A percentile compares a stretch with the other conserved stretches of the same genome.
Evolutionary conservation across 1,140 invertebrate genomes (phyloP).

Genomic region (Heliconius hermathena): DNA sequence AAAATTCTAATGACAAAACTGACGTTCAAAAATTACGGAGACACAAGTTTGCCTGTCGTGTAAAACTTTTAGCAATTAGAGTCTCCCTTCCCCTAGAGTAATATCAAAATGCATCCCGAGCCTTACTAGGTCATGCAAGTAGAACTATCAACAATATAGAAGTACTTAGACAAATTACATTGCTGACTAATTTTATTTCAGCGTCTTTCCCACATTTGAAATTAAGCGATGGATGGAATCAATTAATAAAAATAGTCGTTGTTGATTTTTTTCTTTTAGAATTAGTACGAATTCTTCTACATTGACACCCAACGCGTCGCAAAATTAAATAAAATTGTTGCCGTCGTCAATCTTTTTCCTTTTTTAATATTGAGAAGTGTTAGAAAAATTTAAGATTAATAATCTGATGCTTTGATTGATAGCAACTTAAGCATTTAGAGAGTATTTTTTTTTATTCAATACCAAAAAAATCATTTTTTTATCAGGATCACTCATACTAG

Average conservation of each 20-base stretch:
- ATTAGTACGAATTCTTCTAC: neutral
- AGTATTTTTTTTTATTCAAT: too few relatives aligned
- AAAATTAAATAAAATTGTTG: conserved; percentile 20
- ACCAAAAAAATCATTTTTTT: too few relatives aligned
- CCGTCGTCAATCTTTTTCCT: neutral
- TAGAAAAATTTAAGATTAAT: neutral
- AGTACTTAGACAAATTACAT: conserved; percentile 8
- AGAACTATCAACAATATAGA: conserved; percentile 10
- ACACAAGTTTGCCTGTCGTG: conserved; percentile 26
- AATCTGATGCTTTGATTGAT: neutral
- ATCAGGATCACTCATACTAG: too few relatives aligned
- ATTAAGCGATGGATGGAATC: neutral
- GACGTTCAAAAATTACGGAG: conserved; percentile 31
- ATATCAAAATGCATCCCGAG: conserved; percentile 34
- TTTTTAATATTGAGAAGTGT: conserved; percentile 7
- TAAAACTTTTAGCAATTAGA: conserved; percentile 40
- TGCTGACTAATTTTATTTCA: neutral
- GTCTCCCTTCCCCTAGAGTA: conserved; percentile 20
- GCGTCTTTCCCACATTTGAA: neutral
- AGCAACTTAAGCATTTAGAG: neutral
- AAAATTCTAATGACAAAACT: conserved; percentile 28
- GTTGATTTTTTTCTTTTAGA: neutral
- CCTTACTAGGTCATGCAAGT: conserved; percentile 22
- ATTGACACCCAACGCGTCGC: neutral
- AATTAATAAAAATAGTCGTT: neutral